Evolutionary conservation across 2,888 invertebrate species (phyloP), one percentile per base, ranked within the genome.

Genomic region (Drosophila kuntzei): DNA sequence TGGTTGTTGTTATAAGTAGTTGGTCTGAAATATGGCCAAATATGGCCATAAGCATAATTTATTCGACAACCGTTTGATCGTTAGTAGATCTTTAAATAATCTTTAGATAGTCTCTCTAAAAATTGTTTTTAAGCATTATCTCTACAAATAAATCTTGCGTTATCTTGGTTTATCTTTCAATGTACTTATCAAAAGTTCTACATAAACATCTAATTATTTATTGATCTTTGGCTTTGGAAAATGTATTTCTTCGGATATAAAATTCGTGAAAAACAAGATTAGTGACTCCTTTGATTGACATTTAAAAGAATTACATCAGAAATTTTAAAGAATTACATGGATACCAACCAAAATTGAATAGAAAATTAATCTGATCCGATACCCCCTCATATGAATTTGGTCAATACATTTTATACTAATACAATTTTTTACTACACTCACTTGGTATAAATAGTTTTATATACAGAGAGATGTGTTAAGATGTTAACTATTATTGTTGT

Each of bases 401-500:
- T 12, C 36, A 36, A 2, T 14, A 8, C 8, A 1, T 37, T 37
- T 14, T 16, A 16, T 16, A 14, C 16, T 16, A 3, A 37, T 16
- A n/a, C 9, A 16, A 37, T 16, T 16, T 9, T 16, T 37, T 1
- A 37, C 16, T 9, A 37, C 11, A 37, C 11, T 16, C 25, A 12
- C 5, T 11, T n/a, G 1, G 11, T 2, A 25, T 44, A 11, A 11
- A 27, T 16, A 27, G 1, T 14, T 14, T 5, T 27, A 7, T 14
- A 16, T 18, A 14, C 14, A 44, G 14, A 27, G 16, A 6, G 8
- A n/a, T 44, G 25, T 46, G 12, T 18, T 46, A 16, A 29, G 46
- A 27, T 46, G 12, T 29, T 16, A 46, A 46, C 14, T 46, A 46
- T 29, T 29, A n/a, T n/a, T n/a, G n/a, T 46, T 29, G 16, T 49